Conservation (phyloP, 2,113 vertebrate species). For the Rostratula benghalensis region DNA sequence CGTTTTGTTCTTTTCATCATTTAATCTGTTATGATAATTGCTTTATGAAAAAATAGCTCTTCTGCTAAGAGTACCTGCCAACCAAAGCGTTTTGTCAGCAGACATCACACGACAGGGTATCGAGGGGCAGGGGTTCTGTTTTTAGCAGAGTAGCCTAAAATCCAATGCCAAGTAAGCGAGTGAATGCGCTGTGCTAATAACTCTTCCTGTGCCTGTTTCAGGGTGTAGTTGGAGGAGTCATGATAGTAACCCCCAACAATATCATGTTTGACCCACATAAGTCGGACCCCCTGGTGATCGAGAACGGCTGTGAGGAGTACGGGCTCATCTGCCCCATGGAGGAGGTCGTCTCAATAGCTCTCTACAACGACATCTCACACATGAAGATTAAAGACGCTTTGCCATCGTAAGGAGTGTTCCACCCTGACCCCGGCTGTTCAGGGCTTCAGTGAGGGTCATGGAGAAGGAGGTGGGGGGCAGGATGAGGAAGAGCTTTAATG, state of each 20-base stretch:
- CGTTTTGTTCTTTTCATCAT: neutral
- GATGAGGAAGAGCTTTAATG: neutral
- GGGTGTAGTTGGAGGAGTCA: constrained; percentile 96
- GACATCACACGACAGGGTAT: neutral
- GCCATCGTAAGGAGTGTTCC: constrained; percentile 90
- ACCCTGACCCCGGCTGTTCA: neutral
- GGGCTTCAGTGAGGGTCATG: neutral
- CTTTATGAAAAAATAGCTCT: neutral
- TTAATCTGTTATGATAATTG: neutral
- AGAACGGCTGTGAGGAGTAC: constrained; percentile 97
- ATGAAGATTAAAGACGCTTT: constrained; percentile 98
- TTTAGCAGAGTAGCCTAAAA: neutral
- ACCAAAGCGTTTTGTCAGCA: neutral
- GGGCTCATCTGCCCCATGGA: constrained; percentile 98
- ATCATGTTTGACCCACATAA: constrained; percentile 99
- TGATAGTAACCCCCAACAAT: constrained; percentile 98
- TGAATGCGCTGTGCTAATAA: neutral
- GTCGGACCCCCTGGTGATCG: constrained; percentile 96
- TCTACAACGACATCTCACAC: constrained; percentile 95
- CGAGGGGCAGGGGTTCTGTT: neutral
- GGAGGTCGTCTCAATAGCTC: constrained; percentile 93
- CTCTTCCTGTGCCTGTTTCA: constrained; percentile 50
- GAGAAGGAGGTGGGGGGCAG: neutral
- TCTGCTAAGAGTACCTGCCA: neutral
- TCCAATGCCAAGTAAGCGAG: neutral